phyloP scores from a whole-genome alignment of 1,140 invertebrate species.

The Goniozus legneri region DNA sequence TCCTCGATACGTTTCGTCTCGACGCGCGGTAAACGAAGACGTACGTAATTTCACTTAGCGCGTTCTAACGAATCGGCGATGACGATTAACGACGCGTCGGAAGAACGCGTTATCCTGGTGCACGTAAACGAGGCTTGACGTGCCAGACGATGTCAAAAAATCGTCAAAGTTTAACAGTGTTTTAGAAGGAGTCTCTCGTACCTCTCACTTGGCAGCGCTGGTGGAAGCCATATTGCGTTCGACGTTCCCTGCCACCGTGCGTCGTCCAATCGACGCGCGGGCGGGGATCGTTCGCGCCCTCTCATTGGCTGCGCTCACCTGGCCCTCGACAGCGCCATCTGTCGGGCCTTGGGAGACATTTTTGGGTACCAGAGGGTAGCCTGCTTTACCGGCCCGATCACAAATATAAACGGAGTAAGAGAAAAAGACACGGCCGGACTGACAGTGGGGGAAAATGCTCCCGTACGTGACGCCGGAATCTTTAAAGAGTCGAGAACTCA shows the following conservation, averaged over 20 bases:
- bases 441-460: too few relatives aligned
- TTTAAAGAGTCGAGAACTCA: too few relatives aligned
- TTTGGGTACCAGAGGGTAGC: too few relatives aligned
- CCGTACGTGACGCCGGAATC: too few relatives aligned
- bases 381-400: too few relatives aligned
- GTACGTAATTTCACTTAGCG: neutral
- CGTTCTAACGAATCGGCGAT: neutral
- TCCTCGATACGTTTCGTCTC: neutral
- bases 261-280: constrained; percentile 1
- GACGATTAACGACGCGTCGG: neutral
- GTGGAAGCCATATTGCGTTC: constrained; percentile 54
- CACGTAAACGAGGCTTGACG: neutral
- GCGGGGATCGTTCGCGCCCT: constrained; percentile 4
- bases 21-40: constrained; percentile 1
- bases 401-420: too few relatives aligned
- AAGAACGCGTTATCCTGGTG: neutral
- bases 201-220: constrained; percentile 46
- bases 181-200: constrained; percentile 30
- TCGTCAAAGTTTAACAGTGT: neutral
- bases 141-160: neutral
- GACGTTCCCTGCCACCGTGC: constrained; percentile 15
- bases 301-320: too few relatives aligned
- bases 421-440: too few relatives aligned
- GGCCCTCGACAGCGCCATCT: too few relatives aligned
- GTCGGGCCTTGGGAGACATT: too few relatives aligned